A percentile compares a stretch with the other conserved stretches of the same genome.
Evolutionary conservation across 2,888 invertebrate genomes (phyloP).

Genomic region (Agonopterix subpropinquella): DNA sequence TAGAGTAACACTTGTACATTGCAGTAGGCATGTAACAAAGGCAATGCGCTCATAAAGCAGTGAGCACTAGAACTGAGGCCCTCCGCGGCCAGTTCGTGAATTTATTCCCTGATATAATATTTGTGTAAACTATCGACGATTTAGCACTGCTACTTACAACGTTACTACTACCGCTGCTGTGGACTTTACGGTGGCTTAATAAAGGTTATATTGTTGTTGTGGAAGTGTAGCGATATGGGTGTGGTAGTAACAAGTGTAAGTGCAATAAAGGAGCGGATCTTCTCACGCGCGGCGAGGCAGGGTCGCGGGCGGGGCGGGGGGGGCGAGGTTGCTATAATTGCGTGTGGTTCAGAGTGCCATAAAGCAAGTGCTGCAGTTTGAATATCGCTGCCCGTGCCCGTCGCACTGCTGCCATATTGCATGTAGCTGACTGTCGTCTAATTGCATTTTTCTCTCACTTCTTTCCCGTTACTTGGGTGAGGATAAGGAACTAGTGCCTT

Average conservation of each 20-base stretch:
- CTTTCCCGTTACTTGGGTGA: too few relatives aligned
- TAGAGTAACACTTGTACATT: too few relatives aligned
- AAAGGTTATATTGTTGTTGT: background rate
- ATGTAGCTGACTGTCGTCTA: background rate
- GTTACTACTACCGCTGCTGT: background rate
- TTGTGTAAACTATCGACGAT: constrained; percentile 33
- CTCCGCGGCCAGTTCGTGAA: constrained; percentile 20
- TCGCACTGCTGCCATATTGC: constrained; percentile 12
- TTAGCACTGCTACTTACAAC: constrained; percentile 13
- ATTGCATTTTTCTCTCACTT: too few relatives aligned
- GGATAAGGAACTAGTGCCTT: too few relatives aligned
- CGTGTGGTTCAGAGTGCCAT: constrained; percentile 31
- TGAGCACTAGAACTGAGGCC: background rate
- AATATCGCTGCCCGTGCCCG: constrained; percentile 28
- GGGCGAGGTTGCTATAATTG: constrained; percentile 39
- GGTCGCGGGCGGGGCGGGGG: constrained; percentile 12
- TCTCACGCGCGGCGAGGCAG: constrained; percentile 30
- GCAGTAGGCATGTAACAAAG: too few relatives aligned
- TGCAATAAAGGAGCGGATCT: constrained; percentile 27
- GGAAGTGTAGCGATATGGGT: too few relatives aligned
- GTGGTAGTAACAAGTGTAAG: constrained; percentile 6
- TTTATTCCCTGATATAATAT: constrained; percentile 25
- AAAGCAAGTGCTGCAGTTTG: constrained; percentile 35
- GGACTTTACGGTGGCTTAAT: background rate
- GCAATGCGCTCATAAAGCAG: background rate